Conservation (phyloP, 1,140 invertebrate species). For the Euglossa dilemma region DNA sequence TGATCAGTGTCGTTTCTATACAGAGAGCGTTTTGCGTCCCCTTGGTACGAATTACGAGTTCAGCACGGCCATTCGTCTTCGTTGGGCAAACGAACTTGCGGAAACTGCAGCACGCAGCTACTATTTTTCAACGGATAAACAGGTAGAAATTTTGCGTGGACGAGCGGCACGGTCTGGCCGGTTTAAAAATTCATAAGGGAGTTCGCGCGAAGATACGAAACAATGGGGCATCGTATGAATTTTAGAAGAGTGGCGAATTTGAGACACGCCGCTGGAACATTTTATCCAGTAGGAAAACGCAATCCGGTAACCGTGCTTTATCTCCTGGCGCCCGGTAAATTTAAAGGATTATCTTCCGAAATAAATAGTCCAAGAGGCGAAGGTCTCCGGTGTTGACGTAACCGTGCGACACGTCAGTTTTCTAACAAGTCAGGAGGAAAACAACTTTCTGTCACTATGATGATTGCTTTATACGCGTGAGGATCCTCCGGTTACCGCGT, state of each 20-base stretch:
- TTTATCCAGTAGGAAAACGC: constrained; percentile 43
- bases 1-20: constrained; percentile 6
- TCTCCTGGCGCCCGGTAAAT: constrained; percentile 26
- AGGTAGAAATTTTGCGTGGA: constrained; percentile 50
- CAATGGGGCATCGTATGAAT: constrained; percentile 53
- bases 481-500: no score
- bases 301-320: constrained; percentile 51
- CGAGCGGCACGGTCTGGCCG: constrained; percentile 25
- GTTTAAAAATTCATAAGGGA: constrained; percentile 53
- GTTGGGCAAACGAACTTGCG: constrained; percentile 20
- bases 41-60: constrained; percentile 33
- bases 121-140: constrained; percentile 52
- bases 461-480: neutral
- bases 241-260: constrained; percentile 53
- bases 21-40: constrained; percentile 8
- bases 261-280: constrained; percentile 41
- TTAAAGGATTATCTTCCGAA: constrained; percentile 41
- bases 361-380: constrained; percentile 19
- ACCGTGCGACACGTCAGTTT: neutral
- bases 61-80: constrained; percentile 31
- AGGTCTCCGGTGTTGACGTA: constrained; percentile 29
- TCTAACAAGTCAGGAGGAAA: neutral
- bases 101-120: constrained; percentile 41
- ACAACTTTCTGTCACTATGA: neutral
- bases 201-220: constrained; percentile 48